Evolutionary conservation across 2,888 invertebrate species (phyloP), one percentile per base, ranked within the genome.

Genomic region (Polymixis lichenea): DNA sequence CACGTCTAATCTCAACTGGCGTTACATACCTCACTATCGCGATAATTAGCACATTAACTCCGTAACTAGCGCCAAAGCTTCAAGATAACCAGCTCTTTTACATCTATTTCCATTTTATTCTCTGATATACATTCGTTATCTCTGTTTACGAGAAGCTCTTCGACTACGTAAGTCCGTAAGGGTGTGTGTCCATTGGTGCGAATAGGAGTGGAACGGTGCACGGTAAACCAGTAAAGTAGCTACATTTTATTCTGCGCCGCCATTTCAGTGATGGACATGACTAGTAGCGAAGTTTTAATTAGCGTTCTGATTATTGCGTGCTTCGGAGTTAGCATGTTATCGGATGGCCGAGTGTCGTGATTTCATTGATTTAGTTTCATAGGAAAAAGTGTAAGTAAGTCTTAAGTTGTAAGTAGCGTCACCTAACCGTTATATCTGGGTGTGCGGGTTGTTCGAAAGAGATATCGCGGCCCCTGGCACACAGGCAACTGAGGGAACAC

Each of bases 51-150:
- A 22, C 43, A 22, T 78, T 69, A 72, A 71, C 49, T 75, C 58
- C 55, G 64, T 53, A 64, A 83, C 66, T 77, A 77, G 56, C 62
- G 60, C 71, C 28, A 66, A 49, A 22, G 68, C 38, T 56, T 60
- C 28, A 32, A 86, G 84, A 83, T 83, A 83, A 83, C 56, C 58
- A 49, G 56, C 83, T 86, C 78, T 83, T 86, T 83, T 77, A 72
- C 82, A 83, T 83, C 61, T 70, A 83, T 86, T 83, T 83, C 78
- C 86, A 83, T 83, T 72, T 77, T 62, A 77, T 65, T 82, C 61
- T 60, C 78, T 78, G 86, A 83, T 77, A 78, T 82, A 78, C 62
- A 62, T 61, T 66, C 51, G 72, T 83, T 72, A 83, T 83, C 86
- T 78, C 55, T 55, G 72, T 86, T 65, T 75, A 66, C 64, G 61